Conservation (phyloP, 2,113 vertebrate genomes). For the Tragelaphus scriptus region DNA sequence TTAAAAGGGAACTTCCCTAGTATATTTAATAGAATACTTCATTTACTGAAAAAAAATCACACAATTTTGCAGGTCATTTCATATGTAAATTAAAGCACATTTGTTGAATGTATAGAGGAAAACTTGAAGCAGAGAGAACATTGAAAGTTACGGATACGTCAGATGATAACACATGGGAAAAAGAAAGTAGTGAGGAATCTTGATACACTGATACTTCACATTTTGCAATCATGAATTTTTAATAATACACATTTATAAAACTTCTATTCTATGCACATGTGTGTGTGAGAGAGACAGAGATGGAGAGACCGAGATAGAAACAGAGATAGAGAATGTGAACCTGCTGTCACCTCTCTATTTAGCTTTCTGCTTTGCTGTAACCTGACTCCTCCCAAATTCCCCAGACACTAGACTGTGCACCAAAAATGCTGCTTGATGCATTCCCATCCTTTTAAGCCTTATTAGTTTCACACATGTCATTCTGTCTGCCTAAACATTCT, state of each 20-base stretch:
- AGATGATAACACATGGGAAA: not conserved
- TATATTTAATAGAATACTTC: slow-evolving; percentile 57
- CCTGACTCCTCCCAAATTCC: not conserved
- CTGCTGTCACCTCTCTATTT: not conserved
- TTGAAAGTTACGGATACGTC: not conserved
- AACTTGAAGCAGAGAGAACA: slow-evolving; percentile 8
- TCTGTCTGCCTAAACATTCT: not conserved
- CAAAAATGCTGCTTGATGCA: not conserved
- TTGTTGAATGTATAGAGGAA: slow-evolving; percentile 40
- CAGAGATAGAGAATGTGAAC: not conserved
- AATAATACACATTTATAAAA: not conserved
- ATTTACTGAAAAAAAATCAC: slow-evolving; percentile 56
- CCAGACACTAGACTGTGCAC: not conserved
- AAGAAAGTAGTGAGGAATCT: not conserved
- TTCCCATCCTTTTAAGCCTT: not conserved
- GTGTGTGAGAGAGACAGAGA: not conserved
- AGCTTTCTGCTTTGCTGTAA: not conserved
- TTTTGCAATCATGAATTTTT: not conserved
- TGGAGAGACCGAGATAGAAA: not conserved
- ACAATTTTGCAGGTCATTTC: slow-evolving; percentile 58
- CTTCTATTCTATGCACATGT: not conserved
- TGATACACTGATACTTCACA: not conserved
- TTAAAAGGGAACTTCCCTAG: slow-evolving; percentile 41
- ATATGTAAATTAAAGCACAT: slow-evolving; percentile 52
- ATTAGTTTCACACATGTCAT: not conserved